A percentile compares a stretch with the other conserved stretches of the same genome.
Evolutionary conservation across 2,888 invertebrate species (phyloP).

Genomic region (Sphinx pinastri): DNA sequence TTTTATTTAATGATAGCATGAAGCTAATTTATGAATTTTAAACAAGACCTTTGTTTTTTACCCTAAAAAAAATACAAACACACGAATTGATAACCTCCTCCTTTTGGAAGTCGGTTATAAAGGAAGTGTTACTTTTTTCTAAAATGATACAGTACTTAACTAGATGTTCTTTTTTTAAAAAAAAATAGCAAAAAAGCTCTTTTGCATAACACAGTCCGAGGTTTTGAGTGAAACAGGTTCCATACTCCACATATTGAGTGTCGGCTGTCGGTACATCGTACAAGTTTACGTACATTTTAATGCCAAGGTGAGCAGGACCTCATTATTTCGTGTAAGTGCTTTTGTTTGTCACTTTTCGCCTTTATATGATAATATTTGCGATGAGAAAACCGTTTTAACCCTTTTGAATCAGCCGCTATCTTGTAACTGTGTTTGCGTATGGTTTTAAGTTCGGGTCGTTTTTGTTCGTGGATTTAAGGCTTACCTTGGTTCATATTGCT

Average conservation of each 20-base stretch:
- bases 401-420: not conserved
- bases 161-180: too few relatives aligned
- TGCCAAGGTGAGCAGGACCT: conserved; percentile 12
- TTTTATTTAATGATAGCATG: too few relatives aligned
- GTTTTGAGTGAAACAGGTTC: conserved; percentile 21
- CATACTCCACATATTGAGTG: conserved; percentile 18
- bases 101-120: too few relatives aligned
- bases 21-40: too few relatives aligned
- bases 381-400: conserved; percentile 8
- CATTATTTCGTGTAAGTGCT: conserved; percentile 24
- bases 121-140: too few relatives aligned
- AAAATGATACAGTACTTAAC: too few relatives aligned
- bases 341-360: conserved; percentile 19
- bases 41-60: too few relatives aligned
- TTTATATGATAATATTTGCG: conserved; percentile 12
- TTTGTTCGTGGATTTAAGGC: too few relatives aligned
- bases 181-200: not conserved
- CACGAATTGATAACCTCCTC: too few relatives aligned
- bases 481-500: too few relatives aligned
- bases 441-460: too few relatives aligned
- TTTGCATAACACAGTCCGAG: not conserved
- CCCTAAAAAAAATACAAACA: too few relatives aligned
- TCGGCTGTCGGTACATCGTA: conserved; percentile 5
- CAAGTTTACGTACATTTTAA: not conserved
- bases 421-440: not conserved